phyloP scores from a whole-genome alignment of 2,797 vertebrate species.

The Nannoperca obscura region DNA sequence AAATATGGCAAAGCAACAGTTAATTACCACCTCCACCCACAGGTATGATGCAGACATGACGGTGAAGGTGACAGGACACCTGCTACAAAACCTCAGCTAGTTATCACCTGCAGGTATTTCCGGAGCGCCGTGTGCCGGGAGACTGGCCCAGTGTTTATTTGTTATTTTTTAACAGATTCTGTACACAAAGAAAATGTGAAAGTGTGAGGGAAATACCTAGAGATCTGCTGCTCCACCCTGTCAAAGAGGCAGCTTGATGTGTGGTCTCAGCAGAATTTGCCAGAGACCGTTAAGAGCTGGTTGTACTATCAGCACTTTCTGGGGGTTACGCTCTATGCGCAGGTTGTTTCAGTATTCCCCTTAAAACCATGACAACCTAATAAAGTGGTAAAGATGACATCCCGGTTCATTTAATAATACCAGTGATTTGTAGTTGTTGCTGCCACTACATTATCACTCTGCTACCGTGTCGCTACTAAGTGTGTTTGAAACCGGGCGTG shows the following conservation, averaged over 20 bases:
- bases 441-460: slow-evolving; percentile 10
- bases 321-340: not conserved
- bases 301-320: slow-evolving; percentile 30
- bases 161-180: slow-evolving; percentile 14
- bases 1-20: slow-evolving; percentile 80
- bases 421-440: not conserved
- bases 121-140: slow-evolving; percentile 52
- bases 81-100: slow-evolving; percentile 73
- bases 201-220: slow-evolving; percentile 68
- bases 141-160: slow-evolving; percentile 47
- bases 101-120: slow-evolving; percentile 80
- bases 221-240: slow-evolving; percentile 50
- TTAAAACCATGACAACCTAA: slow-evolving; percentile 15
- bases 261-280: slow-evolving; percentile 41
- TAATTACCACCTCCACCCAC: slow-evolving; percentile 83
- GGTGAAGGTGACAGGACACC: slow-evolving; percentile 77
- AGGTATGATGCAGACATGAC: slow-evolving; percentile 72
- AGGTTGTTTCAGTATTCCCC: slow-evolving; percentile 12
- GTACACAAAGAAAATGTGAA: slow-evolving; percentile 55
- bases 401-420: slow-evolving; percentile 29
- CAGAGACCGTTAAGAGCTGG: slow-evolving; percentile 37
- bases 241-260: slow-evolving; percentile 38
- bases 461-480: not conserved
- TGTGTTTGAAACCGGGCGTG: not conserved
- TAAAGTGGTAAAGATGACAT: slow-evolving; percentile 22